A percentile compares a stretch with the other conserved stretches of the same genome.
Evolutionary conservation across 2,797 vertebrate genomes (phyloP).

Genomic region (Danio aesculapii): DNA sequence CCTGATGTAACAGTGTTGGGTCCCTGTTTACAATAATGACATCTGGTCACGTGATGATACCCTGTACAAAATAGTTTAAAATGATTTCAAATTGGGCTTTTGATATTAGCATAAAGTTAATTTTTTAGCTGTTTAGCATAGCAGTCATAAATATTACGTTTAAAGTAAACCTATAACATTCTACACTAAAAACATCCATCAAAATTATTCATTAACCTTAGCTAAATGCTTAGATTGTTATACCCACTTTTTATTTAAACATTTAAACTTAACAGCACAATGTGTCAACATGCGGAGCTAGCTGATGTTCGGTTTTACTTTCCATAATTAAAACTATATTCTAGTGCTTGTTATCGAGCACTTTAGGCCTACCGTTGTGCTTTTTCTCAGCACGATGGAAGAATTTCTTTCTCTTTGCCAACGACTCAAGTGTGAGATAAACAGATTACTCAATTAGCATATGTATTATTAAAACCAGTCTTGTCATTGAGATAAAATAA

Average conservation of each 20-base stretch:
- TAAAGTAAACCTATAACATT: too few species aligned
- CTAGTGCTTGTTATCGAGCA: background rate
- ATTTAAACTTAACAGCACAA: background rate
- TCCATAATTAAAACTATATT: background rate
- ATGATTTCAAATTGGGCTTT: background rate
- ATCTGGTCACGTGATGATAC: background rate
- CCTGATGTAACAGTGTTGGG: background rate
- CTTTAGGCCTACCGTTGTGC: background rate
- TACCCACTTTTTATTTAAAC: background rate
- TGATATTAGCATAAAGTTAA: background rate
- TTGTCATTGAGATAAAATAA: background rate
- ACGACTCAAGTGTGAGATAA: background rate
- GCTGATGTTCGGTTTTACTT: background rate
- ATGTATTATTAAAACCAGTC: too few species aligned
- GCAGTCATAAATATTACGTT: background rate
- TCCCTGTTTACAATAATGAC: background rate
- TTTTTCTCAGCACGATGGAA: background rate
- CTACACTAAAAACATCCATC: background rate
- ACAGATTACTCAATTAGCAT: background rate
- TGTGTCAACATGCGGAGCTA: background rate
- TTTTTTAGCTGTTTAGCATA: too few species aligned
- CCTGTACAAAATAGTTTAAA: background rate
- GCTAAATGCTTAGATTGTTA: background rate
- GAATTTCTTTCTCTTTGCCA: background rate
- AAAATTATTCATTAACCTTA: background rate